Conservation (phyloP, 2,797 vertebrate genomes). For the Catharus ustulatus region DNA sequence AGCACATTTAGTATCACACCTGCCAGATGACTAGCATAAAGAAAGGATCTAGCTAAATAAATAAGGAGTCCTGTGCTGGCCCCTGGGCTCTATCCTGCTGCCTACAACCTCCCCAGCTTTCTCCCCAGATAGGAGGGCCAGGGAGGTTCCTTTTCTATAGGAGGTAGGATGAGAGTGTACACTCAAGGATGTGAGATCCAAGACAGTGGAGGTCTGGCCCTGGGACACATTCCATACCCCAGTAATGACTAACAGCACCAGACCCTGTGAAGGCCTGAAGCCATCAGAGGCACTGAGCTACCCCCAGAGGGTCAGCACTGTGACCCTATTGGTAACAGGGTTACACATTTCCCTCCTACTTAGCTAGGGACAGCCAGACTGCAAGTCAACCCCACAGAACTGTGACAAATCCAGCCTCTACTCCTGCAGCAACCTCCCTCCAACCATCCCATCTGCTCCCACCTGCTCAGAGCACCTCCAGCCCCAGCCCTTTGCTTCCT, state of each 20-base stretch:
- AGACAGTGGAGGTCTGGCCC: neutral
- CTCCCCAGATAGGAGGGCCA: neutral
- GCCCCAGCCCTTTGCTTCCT: neutral
- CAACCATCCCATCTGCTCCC: neutral
- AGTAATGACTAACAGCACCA: neutral
- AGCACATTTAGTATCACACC: constrained; percentile 3
- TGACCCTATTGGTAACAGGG: neutral
- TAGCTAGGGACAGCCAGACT: neutral
- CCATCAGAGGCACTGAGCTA: neutral
- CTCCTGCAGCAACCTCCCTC: neutral
- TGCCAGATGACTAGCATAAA: neutral
- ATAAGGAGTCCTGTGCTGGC: constrained; percentile 17
- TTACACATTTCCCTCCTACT: neutral
- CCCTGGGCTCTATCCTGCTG: neutral
- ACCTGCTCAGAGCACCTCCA: neutral
- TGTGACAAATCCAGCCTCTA: neutral
- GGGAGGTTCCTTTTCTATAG: neutral
- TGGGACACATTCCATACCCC: neutral
- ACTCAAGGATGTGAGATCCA: neutral
- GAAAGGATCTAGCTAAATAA: constrained; percentile 40
- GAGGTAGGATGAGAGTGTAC: neutral
- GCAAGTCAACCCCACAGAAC: neutral
- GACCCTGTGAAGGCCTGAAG: neutral
- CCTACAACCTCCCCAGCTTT: neutral
- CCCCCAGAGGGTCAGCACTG: neutral